These are phyloP conservation scores for Oceanodroma tethys DNA, from an alignment of 2,113 vertebrate genomes.

Conservation along the genomic window DNA sequence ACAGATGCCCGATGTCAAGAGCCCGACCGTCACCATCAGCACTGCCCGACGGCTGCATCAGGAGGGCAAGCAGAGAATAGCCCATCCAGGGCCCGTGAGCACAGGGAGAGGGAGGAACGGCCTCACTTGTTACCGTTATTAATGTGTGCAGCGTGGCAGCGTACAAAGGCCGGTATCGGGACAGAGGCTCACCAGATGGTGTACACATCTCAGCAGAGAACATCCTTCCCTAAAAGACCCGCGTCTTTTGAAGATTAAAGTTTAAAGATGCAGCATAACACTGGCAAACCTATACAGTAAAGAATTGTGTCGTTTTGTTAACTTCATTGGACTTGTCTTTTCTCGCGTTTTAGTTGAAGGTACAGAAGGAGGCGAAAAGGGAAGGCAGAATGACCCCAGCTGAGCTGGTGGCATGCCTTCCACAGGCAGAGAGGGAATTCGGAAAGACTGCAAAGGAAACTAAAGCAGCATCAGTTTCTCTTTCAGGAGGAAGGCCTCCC, in stretches of 20 bases:
- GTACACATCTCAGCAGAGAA: background rate
- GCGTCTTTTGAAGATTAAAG: background rate
- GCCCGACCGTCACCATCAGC: background rate
- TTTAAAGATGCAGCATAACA: background rate
- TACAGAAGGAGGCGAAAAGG: background rate
- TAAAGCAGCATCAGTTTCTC: background rate
- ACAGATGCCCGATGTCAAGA: background rate
- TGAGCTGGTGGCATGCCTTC: background rate
- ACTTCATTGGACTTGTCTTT: background rate
- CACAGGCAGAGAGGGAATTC: background rate
- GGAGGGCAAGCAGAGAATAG: background rate
- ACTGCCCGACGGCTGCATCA: rapidly evolving
- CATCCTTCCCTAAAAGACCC: background rate
- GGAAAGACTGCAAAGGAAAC: background rate
- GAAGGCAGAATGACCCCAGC: background rate
- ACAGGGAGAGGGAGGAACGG: background rate
- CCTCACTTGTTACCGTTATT: background rate
- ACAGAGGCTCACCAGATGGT: background rate
- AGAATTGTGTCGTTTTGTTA: background rate
- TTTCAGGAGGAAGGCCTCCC: background rate
- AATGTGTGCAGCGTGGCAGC: background rate
- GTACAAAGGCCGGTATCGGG: rapidly evolving
- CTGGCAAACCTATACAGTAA: background rate
- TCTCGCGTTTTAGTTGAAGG: background rate
- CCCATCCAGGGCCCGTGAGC: background rate